These are phyloP conservation scores for Dasypus novemcinctus DNA, from an alignment of 2,113 vertebrate genomes.

Conservation along the genomic window DNA sequence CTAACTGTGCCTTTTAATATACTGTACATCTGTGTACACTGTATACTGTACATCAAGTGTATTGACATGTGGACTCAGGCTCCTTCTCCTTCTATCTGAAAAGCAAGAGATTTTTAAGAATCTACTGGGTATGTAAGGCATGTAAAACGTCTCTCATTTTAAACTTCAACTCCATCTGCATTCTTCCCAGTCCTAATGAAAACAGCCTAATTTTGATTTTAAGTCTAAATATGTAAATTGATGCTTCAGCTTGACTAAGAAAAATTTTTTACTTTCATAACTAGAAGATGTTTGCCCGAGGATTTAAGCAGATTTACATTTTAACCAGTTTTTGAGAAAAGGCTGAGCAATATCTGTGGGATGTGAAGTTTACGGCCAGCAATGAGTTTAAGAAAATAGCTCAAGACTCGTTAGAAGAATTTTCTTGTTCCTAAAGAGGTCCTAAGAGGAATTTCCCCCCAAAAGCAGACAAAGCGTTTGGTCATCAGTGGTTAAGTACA, in stretches of 20 bases:
- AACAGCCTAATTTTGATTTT: constrained; percentile 68
- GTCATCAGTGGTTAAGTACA: background rate
- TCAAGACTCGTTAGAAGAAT: constrained; percentile 39
- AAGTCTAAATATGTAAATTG: constrained; percentile 70
- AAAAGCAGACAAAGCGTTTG: background rate
- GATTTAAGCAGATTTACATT: constrained; percentile 79
- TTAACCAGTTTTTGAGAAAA: constrained; percentile 60
- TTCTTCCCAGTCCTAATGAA: constrained; percentile 48
- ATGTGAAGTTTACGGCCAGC: constrained; percentile 39
- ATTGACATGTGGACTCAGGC: background rate
- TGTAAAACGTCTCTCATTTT: constrained; percentile 44
- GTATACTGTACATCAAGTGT: background rate
- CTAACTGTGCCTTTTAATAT: constrained; percentile 12
- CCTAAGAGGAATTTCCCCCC: background rate
- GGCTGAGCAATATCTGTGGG: constrained; percentile 39
- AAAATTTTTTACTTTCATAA: constrained; percentile 63
- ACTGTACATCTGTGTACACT: background rate
- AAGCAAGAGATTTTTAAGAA: constrained; percentile 23
- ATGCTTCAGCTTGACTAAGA: constrained; percentile 45
- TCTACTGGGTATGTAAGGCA: background rate
- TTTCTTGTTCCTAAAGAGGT: background rate
- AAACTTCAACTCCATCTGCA: constrained; percentile 46
- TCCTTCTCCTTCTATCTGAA: background rate
- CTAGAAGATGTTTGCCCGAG: constrained; percentile 60
- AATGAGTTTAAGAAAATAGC: constrained; percentile 15